A percentile compares a stretch with the other conserved stretches of the same genome.
phyloP scores from a whole-genome alignment of 1,140 invertebrate species.

The Pseudachorutes palmiensis region DNA sequence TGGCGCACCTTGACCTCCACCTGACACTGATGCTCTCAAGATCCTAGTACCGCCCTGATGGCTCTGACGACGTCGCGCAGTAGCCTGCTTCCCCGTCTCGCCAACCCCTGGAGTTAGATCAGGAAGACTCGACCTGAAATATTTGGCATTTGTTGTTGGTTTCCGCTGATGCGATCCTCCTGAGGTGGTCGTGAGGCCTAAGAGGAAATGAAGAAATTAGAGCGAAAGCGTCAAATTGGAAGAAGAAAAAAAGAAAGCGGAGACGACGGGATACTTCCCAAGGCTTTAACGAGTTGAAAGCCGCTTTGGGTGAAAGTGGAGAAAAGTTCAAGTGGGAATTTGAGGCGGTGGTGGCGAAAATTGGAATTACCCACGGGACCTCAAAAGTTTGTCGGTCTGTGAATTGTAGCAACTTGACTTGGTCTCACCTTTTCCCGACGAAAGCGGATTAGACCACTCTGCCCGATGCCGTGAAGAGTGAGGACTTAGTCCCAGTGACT shows the following conservation, averaged over 20 bases:
- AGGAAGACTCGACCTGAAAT: conserved; percentile 32
- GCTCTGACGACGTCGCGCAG: conserved; percentile 19
- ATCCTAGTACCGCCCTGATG: background rate
- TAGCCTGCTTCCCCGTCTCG: background rate
- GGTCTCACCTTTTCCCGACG: background rate
- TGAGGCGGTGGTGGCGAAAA: too few species aligned
- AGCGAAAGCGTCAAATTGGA: background rate
- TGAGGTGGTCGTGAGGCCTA: background rate
- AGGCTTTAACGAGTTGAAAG: too few species aligned
- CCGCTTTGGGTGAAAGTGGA: too few species aligned
- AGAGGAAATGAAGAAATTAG: background rate
- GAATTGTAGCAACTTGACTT: too few species aligned
- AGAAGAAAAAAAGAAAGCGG: too few species aligned
- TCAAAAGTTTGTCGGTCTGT: too few species aligned
- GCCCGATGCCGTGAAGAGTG: too few species aligned
- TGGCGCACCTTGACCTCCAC: background rate
- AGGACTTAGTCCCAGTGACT: background rate
- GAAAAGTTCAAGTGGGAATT: too few species aligned
- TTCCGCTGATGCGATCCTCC: background rate
- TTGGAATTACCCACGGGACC: too few species aligned
- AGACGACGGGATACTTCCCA: too few species aligned
- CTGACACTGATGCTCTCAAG: background rate
- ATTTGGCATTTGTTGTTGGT: conserved; percentile 15
- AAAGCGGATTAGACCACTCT: too few species aligned
- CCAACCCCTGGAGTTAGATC: conserved; percentile 20